These are phyloP conservation scores for Scolopax mira DNA, from an alignment of 2,113 vertebrate genomes.

Conservation along the genomic window DNA sequence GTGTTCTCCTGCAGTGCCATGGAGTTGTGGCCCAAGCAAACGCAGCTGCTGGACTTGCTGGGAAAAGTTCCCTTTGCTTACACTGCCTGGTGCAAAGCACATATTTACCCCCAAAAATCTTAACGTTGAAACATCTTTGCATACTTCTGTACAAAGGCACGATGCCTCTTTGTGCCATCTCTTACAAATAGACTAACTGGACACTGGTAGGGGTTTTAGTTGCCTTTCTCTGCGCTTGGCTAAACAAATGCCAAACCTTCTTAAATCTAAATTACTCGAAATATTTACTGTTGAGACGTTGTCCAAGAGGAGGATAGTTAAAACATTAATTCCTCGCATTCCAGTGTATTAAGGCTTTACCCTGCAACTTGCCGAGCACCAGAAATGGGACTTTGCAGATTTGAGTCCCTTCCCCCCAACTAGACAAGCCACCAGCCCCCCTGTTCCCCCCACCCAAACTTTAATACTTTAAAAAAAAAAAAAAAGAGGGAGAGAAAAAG, in stretches of 20 bases:
- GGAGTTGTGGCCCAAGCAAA: neutral
- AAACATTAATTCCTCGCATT: conserved; percentile 60
- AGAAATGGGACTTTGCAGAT: conserved; percentile 44
- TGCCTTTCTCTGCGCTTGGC: neutral
- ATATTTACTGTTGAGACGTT: conserved; percentile 58
- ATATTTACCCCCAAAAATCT: neutral
- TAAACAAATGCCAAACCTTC: conserved; percentile 53
- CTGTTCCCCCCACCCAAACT: neutral
- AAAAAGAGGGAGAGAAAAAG: conserved; percentile 44
- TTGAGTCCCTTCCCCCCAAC: neutral
- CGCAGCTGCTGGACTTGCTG: neutral
- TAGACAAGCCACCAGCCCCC: neutral
- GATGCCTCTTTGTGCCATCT: neutral
- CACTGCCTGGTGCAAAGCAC: neutral
- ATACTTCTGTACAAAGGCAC: neutral
- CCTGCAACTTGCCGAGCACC: neutral
- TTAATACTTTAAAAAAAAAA: conserved; percentile 6
- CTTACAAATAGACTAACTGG: neutral
- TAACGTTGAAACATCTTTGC: neutral
- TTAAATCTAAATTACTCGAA: conserved; percentile 60
- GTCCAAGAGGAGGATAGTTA: conserved; percentile 64
- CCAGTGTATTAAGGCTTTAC: conserved; percentile 47
- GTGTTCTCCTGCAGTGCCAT: neutral
- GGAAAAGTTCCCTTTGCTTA: neutral
- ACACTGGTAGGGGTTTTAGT: neutral